Conservation (phyloP, 2,797 vertebrate genomes). For the Gymnoscopelus microlampas region DNA sequence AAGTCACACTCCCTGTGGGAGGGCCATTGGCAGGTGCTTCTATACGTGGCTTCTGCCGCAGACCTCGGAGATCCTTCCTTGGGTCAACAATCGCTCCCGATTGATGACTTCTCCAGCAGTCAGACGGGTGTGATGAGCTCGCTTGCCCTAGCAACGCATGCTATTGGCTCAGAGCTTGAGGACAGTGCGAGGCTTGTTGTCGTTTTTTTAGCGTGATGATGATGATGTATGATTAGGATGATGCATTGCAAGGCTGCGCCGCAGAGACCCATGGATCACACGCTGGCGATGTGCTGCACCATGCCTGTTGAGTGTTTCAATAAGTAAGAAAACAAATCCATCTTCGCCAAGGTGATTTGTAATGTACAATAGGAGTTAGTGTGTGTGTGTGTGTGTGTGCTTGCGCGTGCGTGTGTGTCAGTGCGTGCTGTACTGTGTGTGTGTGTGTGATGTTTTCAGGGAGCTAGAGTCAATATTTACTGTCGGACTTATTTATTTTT, state of each 20-base stretch:
- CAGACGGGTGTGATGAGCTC: conserved; percentile 42
- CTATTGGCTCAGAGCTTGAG: conserved; percentile 26
- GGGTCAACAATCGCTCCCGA: conserved; percentile 45
- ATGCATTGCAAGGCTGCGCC: conserved; percentile 55
- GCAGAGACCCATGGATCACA: conserved; percentile 60
- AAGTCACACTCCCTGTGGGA: conserved; percentile 29
- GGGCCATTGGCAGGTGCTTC: conserved; percentile 44
- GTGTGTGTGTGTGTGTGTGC: background rate
- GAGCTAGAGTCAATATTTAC: conserved; percentile 16
- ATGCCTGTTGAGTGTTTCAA: conserved; percentile 42
- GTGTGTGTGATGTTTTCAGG: background rate
- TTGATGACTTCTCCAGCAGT: conserved; percentile 61
- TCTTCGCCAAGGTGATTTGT: conserved; percentile 42
- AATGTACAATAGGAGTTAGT: background rate
- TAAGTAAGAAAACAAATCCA: conserved; percentile 42
- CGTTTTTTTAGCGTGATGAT: conserved; percentile 14
- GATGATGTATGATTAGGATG: conserved; percentile 34
- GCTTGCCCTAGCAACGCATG: conserved; percentile 37
- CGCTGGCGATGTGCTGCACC: conserved; percentile 44
- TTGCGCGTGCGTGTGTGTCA: background rate
- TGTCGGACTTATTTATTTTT: conserved; percentile 36
- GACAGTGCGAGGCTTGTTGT: conserved; percentile 23
- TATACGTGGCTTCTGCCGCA: conserved; percentile 41
- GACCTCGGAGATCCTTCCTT: conserved; percentile 41
- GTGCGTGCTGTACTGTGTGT: background rate